Evolutionary conservation across 2,888 invertebrate genomes (phyloP).

Genomic region (Antitype chi): DNA sequence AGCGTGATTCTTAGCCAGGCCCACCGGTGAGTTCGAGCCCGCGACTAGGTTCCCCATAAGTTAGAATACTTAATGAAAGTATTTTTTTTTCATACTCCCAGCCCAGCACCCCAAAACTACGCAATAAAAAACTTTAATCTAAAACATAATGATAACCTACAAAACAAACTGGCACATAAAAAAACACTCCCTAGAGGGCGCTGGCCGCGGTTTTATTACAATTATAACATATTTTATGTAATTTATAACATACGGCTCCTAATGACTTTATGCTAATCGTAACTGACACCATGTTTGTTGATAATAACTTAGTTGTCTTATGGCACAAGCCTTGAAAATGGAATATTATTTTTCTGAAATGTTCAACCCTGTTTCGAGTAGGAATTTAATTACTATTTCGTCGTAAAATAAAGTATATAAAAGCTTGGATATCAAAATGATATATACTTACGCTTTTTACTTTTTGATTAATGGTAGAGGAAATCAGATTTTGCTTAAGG

Average conservation of each 20-base stretch:
- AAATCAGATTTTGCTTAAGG: too few species aligned
- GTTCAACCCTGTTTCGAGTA: slow-evolving; percentile 29
- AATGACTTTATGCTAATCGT: slow-evolving; percentile 88
- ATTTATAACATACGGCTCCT: slow-evolving; percentile 79
- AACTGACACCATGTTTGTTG: slow-evolving; percentile 76
- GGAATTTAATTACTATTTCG: slow-evolving; percentile 30
- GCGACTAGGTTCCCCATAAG: too few species aligned
- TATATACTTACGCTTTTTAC: background rate
- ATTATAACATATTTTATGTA: slow-evolving; percentile 84
- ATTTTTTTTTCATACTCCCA: background rate
- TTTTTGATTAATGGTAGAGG: background rate
- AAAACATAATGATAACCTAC: slow-evolving; percentile 61
- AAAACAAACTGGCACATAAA: slow-evolving; percentile 68
- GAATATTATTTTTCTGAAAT: slow-evolving; percentile 29
- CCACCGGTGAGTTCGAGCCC: too few species aligned
- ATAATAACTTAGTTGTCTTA: slow-evolving; percentile 62
- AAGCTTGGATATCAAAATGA: background rate
- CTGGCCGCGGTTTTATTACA: slow-evolving; percentile 82
- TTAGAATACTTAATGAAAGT: too few species aligned
- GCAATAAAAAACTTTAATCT: slow-evolving; percentile 50
- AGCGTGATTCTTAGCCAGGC: too few species aligned
- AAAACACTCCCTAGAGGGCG: slow-evolving; percentile 77
- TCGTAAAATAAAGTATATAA: background rate
- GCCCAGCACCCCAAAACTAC: slow-evolving; percentile 21
- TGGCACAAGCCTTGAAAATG: slow-evolving; percentile 33